Conservation (phyloP, 2,797 vertebrate species). For the Melanotaenia trifasciata region DNA sequence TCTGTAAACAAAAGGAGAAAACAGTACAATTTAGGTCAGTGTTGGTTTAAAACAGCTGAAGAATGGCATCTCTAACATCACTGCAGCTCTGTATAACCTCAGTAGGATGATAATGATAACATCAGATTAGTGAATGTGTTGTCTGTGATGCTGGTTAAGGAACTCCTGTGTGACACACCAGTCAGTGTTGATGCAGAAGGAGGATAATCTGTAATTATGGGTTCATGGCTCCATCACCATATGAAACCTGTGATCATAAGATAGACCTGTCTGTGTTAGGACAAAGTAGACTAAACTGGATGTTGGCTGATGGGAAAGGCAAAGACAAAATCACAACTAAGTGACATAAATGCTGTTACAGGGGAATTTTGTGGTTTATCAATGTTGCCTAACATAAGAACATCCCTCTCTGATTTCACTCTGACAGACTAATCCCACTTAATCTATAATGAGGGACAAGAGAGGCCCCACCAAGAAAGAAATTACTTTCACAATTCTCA, state of each 20-base stretch:
- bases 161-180: constrained; percentile 27
- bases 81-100: not conserved
- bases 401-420: constrained; percentile 36
- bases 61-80: constrained; percentile 15
- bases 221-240: constrained; percentile 62
- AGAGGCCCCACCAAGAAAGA: constrained; percentile 29
- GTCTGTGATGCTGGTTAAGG: not conserved
- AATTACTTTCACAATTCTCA: constrained; percentile 25
- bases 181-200: constrained; percentile 37
- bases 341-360: constrained; percentile 7
- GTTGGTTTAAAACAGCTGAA: not conserved
- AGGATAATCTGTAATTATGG: constrained; percentile 65
- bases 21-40: constrained; percentile 23
- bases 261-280: constrained; percentile 48
- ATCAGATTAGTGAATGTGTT: not conserved
- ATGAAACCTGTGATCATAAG: constrained; percentile 68
- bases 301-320: constrained; percentile 2
- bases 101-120: not conserved
- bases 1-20: constrained; percentile 62
- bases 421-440: constrained; percentile 29
- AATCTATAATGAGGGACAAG: constrained; percentile 41
- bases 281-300: constrained; percentile 42
- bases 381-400: constrained; percentile 54
- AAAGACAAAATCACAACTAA: constrained; percentile 1
- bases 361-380: constrained; percentile 49